Conservation (phyloP, 2,888 invertebrate species). For the Hetaerina titia region DNA sequence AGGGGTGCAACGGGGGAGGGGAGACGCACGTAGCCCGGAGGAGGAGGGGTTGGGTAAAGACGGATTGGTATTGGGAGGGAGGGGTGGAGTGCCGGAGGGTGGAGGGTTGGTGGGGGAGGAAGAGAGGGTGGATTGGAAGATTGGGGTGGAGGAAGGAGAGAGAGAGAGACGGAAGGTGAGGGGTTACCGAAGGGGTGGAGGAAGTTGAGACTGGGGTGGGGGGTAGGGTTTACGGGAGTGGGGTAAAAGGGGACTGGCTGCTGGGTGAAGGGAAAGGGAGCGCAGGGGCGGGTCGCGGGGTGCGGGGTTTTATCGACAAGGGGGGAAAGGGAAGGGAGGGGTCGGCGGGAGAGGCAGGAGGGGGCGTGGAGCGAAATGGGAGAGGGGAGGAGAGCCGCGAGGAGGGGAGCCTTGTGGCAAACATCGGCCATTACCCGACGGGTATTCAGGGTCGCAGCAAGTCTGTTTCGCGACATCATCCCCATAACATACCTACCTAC, state of each 20-base stretch:
- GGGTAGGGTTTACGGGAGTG: not conserved
- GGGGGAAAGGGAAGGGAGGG: not conserved
- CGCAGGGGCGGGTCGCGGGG: not conserved
- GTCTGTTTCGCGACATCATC: constrained; percentile 7
- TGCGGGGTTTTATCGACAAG: not conserved
- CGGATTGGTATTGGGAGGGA: not conserved
- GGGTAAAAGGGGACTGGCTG: not conserved
- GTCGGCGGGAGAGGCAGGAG: not conserved
- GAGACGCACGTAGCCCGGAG: not conserved
- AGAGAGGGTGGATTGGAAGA: not conserved
- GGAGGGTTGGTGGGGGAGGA: not conserved
- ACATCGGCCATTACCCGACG: constrained; percentile 62
- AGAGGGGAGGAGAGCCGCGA: not conserved
- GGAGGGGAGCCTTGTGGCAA: constrained; percentile 48
- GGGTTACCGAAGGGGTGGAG: constrained; percentile 14
- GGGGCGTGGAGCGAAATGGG: not conserved
- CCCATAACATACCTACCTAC: not conserved
- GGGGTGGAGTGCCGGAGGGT: not conserved
- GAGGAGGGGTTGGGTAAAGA: not conserved
- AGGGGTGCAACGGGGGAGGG: not conserved
- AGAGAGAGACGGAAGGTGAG: not conserved
- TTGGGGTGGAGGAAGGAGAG: not conserved
- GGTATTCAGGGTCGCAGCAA: constrained; percentile 37
- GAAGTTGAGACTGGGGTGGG: not conserved
- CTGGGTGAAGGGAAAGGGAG: not conserved